A percentile compares a stretch with the other conserved stretches of the same genome.
phyloP scores from a whole-genome alignment of 2,888 invertebrate species.

The Athalia cordata region DNA sequence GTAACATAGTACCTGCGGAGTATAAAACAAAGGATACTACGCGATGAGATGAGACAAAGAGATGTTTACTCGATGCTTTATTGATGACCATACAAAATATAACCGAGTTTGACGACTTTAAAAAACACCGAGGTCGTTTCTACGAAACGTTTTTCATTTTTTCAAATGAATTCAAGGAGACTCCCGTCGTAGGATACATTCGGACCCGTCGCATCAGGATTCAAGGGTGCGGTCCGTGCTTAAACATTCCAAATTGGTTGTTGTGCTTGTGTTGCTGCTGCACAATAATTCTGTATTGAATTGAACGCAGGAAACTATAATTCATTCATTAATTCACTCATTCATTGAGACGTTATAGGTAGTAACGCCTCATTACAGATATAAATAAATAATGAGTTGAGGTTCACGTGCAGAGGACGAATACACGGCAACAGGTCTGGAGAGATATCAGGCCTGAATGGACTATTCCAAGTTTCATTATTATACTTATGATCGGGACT shows the following conservation, averaged over 20 bases:
- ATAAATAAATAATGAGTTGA: constrained; percentile 14
- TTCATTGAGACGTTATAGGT: constrained; percentile 6
- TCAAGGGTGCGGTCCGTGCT: constrained; percentile 44
- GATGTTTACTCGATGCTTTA: too few species aligned
- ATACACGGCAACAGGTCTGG: constrained; percentile 35
- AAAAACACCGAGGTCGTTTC: neutral
- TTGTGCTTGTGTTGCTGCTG: neutral
- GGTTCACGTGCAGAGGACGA: neutral
- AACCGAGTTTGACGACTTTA: too few species aligned
- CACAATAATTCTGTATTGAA: neutral
- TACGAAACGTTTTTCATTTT: neutral
- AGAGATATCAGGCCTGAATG: constrained; percentile 7
- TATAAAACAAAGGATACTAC: too few species aligned
- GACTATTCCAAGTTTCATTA: constrained; percentile 35
- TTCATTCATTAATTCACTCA: neutral
- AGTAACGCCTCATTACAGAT: neutral
- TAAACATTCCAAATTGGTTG: constrained; percentile 23
- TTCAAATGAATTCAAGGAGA: too few species aligned
- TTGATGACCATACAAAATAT: too few species aligned
- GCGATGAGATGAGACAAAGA: too few species aligned
- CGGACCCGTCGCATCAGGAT: constrained; percentile 20
- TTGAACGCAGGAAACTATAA: neutral
- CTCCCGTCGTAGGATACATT: too few species aligned
- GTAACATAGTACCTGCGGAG: too few species aligned
- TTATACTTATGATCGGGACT: too few species aligned